phyloP scores from a whole-genome alignment of 2,888 invertebrate genomes.

The Villa cingulata region DNA sequence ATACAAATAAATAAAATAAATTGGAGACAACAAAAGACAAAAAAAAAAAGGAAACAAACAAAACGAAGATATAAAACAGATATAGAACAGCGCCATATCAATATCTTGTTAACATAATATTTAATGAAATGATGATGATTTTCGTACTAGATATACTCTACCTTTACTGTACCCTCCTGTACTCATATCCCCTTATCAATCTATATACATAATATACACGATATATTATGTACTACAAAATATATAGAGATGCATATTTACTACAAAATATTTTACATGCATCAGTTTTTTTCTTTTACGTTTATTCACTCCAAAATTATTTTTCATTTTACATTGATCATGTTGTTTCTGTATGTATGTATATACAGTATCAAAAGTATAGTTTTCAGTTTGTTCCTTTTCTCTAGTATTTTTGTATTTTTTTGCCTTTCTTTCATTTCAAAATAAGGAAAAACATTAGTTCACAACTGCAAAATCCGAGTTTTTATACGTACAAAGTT shows the following conservation, averaged over 20 bases:
- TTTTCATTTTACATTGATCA: background rate
- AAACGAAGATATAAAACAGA: background rate
- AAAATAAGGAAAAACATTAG: background rate
- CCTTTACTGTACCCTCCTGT: no score
- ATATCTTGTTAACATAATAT: background rate
- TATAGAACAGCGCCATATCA: background rate
- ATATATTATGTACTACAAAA: no score
- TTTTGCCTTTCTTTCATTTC: background rate
- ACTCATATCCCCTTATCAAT: background rate
- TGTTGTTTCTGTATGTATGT: no score
- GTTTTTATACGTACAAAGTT: background rate
- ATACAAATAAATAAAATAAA: no score
- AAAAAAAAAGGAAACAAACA: background rate
- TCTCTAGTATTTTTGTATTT: background rate
- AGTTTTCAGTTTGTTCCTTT: no score
- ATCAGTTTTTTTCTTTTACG: no score
- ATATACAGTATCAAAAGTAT: no score
- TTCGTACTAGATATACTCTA: no score
- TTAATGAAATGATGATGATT: background rate
- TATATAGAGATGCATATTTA: no score
- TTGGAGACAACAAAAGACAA: no score
- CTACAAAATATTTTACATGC: no score
- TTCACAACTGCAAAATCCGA: background rate
- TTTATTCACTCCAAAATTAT: background rate
- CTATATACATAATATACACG: background rate